Percentiles rank a stretch among this genome's conserved stretches.
Evolutionary conservation across 2,113 vertebrate species (phyloP).

Genomic region (Amia ocellicauda): DNA sequence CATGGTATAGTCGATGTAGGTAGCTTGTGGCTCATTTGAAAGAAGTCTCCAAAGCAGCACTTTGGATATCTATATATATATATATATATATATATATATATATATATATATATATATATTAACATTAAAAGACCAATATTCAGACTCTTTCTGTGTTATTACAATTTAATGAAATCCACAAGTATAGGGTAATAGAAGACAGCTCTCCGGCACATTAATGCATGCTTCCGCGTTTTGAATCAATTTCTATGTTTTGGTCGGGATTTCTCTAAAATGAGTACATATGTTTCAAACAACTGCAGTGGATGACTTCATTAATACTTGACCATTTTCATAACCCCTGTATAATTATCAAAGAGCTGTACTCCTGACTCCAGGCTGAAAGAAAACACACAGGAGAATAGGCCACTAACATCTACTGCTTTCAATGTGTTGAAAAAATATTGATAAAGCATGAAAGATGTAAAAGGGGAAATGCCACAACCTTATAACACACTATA

Average conservation of each 20-base stretch:
- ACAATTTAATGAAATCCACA: neutral
- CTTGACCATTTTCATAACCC: slow-evolving; percentile 18
- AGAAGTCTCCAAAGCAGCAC: too few relatives aligned
- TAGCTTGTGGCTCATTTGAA: too few relatives aligned
- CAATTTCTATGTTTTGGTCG: neutral
- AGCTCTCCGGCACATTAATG: neutral
- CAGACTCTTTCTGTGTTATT: neutral
- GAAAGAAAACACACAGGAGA: neutral
- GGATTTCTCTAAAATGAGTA: neutral
- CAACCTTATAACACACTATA: neutral
- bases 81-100: too few relatives aligned
- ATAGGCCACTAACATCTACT: neutral
- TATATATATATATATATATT: too few relatives aligned
- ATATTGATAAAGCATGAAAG: neutral
- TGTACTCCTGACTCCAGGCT: neutral
- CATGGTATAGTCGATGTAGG: too few relatives aligned
- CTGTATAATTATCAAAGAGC: slow-evolving; percentile 3
- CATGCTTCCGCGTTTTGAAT: neutral
- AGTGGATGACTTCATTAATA: slow-evolving; percentile 1
- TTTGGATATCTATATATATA: too few relatives aligned
- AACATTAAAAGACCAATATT: neutral
- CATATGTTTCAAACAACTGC: neutral
- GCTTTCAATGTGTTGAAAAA: neutral
- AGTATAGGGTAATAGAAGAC: neutral
- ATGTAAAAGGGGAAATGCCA: slow-evolving; percentile 1